Percentiles rank a stretch among this genome's conserved stretches.
phyloP scores from a whole-genome alignment of 2,888 invertebrate genomes.

The Achlya flavicornis region DNA sequence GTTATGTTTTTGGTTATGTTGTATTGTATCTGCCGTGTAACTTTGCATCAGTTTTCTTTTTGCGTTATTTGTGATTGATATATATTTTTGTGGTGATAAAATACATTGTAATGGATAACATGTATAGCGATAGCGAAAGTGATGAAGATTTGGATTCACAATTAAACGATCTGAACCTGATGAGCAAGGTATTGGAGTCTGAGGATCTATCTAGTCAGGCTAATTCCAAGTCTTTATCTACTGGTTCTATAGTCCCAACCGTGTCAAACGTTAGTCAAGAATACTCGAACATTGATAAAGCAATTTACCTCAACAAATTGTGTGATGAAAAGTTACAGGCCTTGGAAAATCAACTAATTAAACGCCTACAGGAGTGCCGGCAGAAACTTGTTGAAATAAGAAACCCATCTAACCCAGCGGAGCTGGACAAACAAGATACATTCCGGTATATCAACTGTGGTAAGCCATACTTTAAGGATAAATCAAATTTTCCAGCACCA shows the following conservation, averaged over 20 bases:
- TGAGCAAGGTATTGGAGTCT: constrained; percentile 42
- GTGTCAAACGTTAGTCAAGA: constrained; percentile 29
- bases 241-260: constrained; percentile 19
- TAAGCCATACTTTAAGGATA: constrained; percentile 88
- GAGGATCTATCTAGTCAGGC: constrained; percentile 34
- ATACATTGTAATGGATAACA: neutral
- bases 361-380: constrained; percentile 61
- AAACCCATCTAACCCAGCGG: neutral
- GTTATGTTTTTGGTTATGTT: too few relatives aligned
- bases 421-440: constrained; percentile 33
- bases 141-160: constrained; percentile 52
- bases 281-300: constrained; percentile 47
- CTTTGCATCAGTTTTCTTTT: too few relatives aligned
- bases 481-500: constrained; percentile 72
- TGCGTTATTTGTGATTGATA: too few relatives aligned
- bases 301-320: constrained; percentile 65
- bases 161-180: constrained; percentile 44
- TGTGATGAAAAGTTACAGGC: constrained; percentile 57
- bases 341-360: constrained; percentile 57
- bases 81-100: too few relatives aligned
- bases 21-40: too few relatives aligned
- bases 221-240: constrained; percentile 23
- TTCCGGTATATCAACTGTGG: constrained; percentile 72
- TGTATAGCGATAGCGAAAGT: constrained; percentile 38
- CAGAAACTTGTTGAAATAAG: constrained; percentile 49